Conservation (phyloP, 2,797 vertebrate species). For the Sibirionetta formosa region DNA sequence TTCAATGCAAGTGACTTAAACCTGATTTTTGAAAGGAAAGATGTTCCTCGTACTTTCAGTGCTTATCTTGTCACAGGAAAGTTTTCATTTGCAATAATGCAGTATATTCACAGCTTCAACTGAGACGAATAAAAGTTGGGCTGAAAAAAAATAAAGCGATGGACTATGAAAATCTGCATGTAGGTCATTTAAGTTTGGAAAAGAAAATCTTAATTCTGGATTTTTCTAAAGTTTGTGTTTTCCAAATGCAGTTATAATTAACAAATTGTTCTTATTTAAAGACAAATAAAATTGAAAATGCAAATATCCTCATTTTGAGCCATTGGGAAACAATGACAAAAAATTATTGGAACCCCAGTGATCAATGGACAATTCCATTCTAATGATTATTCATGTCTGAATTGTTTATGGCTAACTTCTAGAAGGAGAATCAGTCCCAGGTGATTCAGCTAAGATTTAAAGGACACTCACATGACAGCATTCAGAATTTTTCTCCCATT, state of each 20-base stretch:
- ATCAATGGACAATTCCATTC: background rate
- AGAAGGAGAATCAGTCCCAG: background rate
- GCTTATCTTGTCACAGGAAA: constrained; percentile 41
- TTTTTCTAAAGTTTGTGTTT: background rate
- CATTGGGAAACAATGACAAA: background rate
- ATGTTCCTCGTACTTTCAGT: constrained; percentile 13
- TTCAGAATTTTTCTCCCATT: background rate
- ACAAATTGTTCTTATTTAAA: constrained; percentile 9
- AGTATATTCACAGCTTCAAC: background rate
- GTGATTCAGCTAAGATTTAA: background rate
- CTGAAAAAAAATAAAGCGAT: background rate
- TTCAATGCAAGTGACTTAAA: constrained; percentile 56
- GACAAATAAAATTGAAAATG: constrained; percentile 18
- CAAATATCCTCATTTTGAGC: background rate
- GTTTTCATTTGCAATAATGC: constrained; percentile 30
- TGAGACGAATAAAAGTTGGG: background rate
- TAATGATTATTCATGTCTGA: background rate
- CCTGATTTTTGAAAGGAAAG: constrained; percentile 28
- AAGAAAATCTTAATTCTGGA: background rate
- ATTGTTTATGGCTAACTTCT: background rate
- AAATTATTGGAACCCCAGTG: background rate
- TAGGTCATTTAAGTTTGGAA: background rate
- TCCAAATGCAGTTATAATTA: background rate
- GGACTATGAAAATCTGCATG: background rate
- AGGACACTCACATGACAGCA: background rate